Conservation (phyloP, 2,797 vertebrate genomes). For the Protonibea diacanthus region DNA sequence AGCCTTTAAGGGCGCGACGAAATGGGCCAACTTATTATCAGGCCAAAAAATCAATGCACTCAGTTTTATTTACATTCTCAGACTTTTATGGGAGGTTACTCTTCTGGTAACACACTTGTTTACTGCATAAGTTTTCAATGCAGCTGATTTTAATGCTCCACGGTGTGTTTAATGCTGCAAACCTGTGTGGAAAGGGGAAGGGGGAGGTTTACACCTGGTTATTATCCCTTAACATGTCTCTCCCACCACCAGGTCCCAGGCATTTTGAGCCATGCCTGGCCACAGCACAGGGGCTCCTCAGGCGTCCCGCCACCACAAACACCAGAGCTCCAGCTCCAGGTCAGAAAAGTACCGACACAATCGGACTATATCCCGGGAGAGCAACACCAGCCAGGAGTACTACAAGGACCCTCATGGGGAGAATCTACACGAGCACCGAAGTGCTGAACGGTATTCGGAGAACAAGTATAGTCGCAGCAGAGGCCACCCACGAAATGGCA, state of each 20-base stretch:
- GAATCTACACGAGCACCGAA: slow-evolving; percentile 50
- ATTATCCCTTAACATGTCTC: slow-evolving; percentile 30
- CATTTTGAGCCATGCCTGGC: slow-evolving; percentile 92
- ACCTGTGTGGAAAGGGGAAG: slow-evolving; percentile 1
- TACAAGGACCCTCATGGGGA: slow-evolving; percentile 74
- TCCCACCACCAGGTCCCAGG: slow-evolving; percentile 83
- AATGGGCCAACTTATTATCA: slow-evolving; percentile 20
- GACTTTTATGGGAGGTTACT: not conserved
- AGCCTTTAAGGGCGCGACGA: slow-evolving; percentile 29
- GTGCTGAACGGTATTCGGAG: slow-evolving; percentile 51
- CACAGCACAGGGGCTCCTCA: slow-evolving; percentile 84
- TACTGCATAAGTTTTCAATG: not conserved
- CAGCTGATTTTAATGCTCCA: not conserved
- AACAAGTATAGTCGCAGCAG: slow-evolving; percentile 70
- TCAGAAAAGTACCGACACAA: slow-evolving; percentile 74
- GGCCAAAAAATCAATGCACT: slow-evolving; percentile 40
- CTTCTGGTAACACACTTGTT: not conserved
- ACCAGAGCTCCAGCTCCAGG: slow-evolving; percentile 67
- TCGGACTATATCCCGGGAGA: slow-evolving; percentile 71
- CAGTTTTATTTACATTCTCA: slow-evolving; percentile 48
- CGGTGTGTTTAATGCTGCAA: slow-evolving; percentile 19
- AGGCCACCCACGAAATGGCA: slow-evolving; percentile 81
- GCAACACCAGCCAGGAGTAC: slow-evolving; percentile 82
- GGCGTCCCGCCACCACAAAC: slow-evolving; percentile 74
- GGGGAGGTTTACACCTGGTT: not conserved